These are phyloP conservation scores for Lerista edwardsae DNA, from an alignment of 2,797 vertebrate species.

Conservation along the genomic window DNA sequence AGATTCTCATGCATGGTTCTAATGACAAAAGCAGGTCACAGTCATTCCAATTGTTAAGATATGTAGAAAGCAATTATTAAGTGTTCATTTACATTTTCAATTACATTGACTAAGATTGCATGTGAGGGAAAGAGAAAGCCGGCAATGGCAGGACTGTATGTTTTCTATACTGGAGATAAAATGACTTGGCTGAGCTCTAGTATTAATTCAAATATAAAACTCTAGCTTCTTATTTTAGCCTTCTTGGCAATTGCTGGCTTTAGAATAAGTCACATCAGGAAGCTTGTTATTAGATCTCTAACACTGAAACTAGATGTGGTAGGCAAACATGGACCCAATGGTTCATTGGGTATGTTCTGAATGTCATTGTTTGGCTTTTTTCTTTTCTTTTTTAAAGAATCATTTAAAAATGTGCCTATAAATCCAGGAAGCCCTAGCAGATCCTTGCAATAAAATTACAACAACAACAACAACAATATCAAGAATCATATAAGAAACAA, in stretches of 20 bases:
- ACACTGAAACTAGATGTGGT: not conserved
- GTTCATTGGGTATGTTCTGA: not conserved
- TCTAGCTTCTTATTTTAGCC: not conserved
- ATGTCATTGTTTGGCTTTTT: not conserved
- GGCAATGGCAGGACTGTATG: not conserved
- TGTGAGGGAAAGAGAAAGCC: not conserved
- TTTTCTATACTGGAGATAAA: not conserved
- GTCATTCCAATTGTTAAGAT: not conserved
- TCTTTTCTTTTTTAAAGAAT: not conserved
- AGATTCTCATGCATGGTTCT: not conserved
- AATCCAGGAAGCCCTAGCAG: not conserved
- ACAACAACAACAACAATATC: not conserved
- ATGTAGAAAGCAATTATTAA: not conserved
- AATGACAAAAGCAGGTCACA: not conserved
- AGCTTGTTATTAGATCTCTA: not conserved
- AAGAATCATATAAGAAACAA: too few species aligned
- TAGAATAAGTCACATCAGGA: not conserved
- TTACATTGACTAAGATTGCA: not conserved
- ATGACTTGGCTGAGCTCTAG: not conserved
- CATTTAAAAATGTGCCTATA: not conserved
- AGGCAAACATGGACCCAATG: not conserved
- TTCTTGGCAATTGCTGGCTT: not conserved
- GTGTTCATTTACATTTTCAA: constrained; percentile 17
- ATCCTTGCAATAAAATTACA: not conserved
- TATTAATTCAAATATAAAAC: not conserved